phyloP scores from a whole-genome alignment of 2,797 vertebrate species.

The Epinephelus coioides region DNA sequence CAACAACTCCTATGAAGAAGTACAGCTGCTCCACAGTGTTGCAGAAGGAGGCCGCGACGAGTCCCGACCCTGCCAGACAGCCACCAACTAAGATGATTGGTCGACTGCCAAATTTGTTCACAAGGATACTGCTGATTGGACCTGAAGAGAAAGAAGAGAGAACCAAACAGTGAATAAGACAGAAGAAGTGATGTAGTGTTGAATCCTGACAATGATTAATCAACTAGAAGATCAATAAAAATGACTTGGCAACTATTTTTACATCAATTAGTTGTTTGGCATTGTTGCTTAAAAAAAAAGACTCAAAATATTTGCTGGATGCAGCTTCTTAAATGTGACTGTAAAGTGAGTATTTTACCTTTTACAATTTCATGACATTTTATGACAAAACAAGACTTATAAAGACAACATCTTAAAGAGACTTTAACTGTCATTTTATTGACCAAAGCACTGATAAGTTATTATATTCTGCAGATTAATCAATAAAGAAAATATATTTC shows the following conservation, averaged over 20 bases:
- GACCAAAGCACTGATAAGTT: neutral
- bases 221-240: too few species aligned
- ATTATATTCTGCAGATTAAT: too few species aligned
- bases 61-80: slow-evolving; percentile 88
- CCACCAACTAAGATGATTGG: slow-evolving; percentile 93
- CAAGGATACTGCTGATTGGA: slow-evolving; percentile 96
- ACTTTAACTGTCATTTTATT: neutral
- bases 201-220: too few species aligned
- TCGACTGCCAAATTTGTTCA: slow-evolving; percentile 95
- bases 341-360: neutral
- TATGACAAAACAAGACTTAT: neutral
- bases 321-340: neutral
- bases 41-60: slow-evolving; percentile 94
- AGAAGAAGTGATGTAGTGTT: neutral
- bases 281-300: too few species aligned
- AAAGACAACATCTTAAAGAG: neutral
- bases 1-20: slow-evolving; percentile 94
- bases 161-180: neutral
- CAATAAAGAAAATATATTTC: too few species aligned
- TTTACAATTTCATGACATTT: neutral
- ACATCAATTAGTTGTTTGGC: too few species aligned
- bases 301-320: too few species aligned
- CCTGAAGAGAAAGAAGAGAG: slow-evolving; percentile 74
- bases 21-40: slow-evolving; percentile 93
- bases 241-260: too few species aligned